These are phyloP conservation scores for Scolanthus callimorphus DNA, from an alignment of 92 coral and sea anemone species.

Conservation along the genomic window DNA sequence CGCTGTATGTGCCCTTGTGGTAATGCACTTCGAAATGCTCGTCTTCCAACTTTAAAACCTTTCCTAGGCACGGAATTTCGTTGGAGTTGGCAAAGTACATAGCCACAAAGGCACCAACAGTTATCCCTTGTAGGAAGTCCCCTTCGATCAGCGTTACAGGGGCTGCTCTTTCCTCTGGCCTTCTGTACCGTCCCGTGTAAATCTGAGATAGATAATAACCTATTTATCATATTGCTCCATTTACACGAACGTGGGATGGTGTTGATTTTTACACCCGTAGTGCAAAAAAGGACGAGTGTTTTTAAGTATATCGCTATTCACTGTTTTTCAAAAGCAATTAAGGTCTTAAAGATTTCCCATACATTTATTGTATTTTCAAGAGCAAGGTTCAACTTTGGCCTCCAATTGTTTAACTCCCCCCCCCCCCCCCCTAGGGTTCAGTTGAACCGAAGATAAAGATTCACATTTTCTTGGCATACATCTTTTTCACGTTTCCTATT, in stretches of 20 bases:
- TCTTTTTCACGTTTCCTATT: too few species aligned
- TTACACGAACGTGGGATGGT: too few species aligned
- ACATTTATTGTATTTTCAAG: too few species aligned
- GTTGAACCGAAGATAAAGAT: too few species aligned
- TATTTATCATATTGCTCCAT: too few species aligned
- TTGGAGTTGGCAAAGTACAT: constrained; percentile 17
- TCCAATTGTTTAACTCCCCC: too few species aligned
- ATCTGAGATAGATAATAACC: constrained; percentile 9
- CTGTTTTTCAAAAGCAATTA: not conserved
- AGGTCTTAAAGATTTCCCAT: not conserved
- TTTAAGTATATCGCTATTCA: too few species aligned
- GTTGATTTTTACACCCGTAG: too few species aligned
- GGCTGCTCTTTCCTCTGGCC: constrained; percentile 20
- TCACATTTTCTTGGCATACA: too few species aligned
- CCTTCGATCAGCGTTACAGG: constrained; percentile 19
- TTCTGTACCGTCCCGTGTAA: constrained; percentile 36
- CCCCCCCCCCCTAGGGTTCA: too few species aligned
- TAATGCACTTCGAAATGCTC: constrained; percentile 33
- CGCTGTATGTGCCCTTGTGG: constrained; percentile 53
- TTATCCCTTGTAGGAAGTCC: constrained; percentile 9
- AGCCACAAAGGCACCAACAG: constrained; percentile 14
- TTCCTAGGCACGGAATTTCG: constrained; percentile 34
- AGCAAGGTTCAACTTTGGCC: too few species aligned
- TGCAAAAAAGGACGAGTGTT: too few species aligned
- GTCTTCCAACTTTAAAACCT: constrained; percentile 22